These are phyloP conservation scores for Drosophila ezoana DNA, from an alignment of 2,888 invertebrate species.

Conservation along the genomic window DNA sequence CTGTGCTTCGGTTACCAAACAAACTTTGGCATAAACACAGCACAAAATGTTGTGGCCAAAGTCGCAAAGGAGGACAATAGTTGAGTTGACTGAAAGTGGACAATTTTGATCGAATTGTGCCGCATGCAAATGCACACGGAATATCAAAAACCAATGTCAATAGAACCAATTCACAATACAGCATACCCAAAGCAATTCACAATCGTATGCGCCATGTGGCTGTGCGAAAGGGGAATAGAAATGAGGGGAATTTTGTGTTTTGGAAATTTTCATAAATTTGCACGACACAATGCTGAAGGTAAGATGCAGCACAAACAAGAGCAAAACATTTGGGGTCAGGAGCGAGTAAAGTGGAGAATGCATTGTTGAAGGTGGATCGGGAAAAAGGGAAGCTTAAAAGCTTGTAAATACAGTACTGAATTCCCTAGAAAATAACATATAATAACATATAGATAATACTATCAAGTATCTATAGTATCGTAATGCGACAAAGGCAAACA, in stretches of 20 bases:
- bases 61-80: not conserved
- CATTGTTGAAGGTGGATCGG: not conserved
- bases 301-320: not conserved
- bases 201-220: not conserved
- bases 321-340: not conserved
- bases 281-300: not conserved
- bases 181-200: not conserved
- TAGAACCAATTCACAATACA: slow-evolving; percentile 10
- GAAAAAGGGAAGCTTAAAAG: not conserved
- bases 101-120: slow-evolving; percentile 20
- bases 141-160: slow-evolving; percentile 14
- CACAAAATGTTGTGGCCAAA: slow-evolving; percentile 8
- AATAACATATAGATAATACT: too few species aligned
- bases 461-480: too few species aligned
- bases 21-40: slow-evolving; percentile 32
- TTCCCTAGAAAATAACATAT: too few species aligned
- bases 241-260: not conserved
- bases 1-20: slow-evolving; percentile 8
- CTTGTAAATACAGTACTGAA: too few species aligned
- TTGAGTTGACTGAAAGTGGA: not conserved
- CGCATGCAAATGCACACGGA: slow-evolving; percentile 9
- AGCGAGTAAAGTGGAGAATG: not conserved
- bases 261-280: slow-evolving; percentile 20
- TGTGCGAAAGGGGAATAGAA: too few species aligned
- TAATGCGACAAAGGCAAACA: too few species aligned